Percentiles rank a stretch among this genome's conserved stretches.
These are phyloP conservation scores for Marasmarcha lunaedactyla DNA, from an alignment of 2,888 invertebrate genomes.

Conservation along the genomic window DNA sequence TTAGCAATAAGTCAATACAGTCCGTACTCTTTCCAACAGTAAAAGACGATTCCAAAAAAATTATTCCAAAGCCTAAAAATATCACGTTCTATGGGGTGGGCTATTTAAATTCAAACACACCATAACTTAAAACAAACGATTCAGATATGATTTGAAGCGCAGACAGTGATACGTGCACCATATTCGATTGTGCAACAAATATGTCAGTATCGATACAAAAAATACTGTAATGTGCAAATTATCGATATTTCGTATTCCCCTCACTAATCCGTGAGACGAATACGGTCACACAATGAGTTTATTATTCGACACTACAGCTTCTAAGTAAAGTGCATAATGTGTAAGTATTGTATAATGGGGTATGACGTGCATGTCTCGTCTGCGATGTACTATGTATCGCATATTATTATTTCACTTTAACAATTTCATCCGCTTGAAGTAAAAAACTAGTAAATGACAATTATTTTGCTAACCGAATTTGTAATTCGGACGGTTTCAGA, in stretches of 20 bases:
- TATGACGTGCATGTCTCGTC: slow-evolving; percentile 1
- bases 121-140: neutral
- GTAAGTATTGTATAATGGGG: neutral
- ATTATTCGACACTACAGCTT: slow-evolving; percentile 65
- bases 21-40: no score
- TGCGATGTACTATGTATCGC: neutral
- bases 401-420: no score
- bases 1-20: no score
- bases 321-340: slow-evolving; percentile 56
- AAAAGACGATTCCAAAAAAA: no score
- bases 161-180: neutral
- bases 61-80: no score
- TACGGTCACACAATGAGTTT: slow-evolving; percentile 67
- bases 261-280: slow-evolving; percentile 62
- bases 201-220: neutral
- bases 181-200: neutral
- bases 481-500: no score
- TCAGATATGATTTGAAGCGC: neutral
- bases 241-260: slow-evolving; percentile 59
- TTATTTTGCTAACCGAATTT: no score
- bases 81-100: no score
- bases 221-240: slow-evolving; percentile 28
- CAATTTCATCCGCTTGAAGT: no score
- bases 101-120: no score
- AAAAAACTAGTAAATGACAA: no score